phyloP scores from a whole-genome alignment of 2,888 invertebrate genomes.

The Corbicula japonica region DNA sequence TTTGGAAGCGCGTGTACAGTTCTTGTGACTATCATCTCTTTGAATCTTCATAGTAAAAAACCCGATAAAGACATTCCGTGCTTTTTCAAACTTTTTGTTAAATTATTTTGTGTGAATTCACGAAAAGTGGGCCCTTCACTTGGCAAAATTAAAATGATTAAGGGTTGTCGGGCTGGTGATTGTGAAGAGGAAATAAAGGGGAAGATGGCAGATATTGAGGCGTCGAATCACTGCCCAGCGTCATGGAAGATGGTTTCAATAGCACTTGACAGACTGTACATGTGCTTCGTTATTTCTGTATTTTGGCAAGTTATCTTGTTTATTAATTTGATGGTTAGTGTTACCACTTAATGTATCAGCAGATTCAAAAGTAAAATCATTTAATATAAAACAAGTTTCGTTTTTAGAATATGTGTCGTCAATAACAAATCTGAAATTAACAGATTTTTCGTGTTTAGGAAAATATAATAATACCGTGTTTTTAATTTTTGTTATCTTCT shows the following conservation, averaged over 20 bases:
- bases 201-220: not conserved
- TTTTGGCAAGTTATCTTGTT: conserved; percentile 48
- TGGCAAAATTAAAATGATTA: too few species aligned
- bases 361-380: too few species aligned
- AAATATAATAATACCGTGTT: too few species aligned
- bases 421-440: too few species aligned
- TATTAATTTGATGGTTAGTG: conserved; percentile 37
- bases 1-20: conserved; percentile 66
- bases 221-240: not conserved
- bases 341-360: conserved; percentile 14
- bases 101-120: conserved; percentile 30
- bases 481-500: too few species aligned
- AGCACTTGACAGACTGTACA: conserved; percentile 61
- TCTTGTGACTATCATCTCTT: conserved; percentile 60
- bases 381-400: too few species aligned
- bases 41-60: conserved; percentile 57
- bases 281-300: conserved; percentile 56
- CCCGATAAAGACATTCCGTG: conserved; percentile 40
- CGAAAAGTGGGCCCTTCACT: not conserved
- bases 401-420: too few species aligned
- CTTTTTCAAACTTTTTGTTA: conserved; percentile 19
- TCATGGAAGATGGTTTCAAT: conserved; percentile 64
- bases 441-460: too few species aligned
- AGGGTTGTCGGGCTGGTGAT: not conserved
- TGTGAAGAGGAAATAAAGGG: not conserved